Percentiles rank a stretch among this genome's conserved stretches.
Conservation (phyloP, 1,140 invertebrate genomes). For the Zaprionus ornatus region DNA sequence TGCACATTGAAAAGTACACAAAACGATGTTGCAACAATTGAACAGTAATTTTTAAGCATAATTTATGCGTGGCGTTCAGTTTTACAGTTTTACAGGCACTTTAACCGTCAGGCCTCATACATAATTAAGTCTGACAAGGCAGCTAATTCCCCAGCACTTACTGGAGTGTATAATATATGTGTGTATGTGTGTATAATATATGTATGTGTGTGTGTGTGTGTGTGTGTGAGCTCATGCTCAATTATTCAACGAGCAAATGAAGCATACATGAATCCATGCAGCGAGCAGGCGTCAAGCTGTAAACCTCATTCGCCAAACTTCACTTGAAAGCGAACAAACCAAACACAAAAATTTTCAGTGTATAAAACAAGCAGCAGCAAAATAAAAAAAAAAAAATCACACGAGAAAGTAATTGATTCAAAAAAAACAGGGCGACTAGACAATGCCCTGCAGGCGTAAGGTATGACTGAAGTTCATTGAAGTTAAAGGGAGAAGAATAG, state of each 20-base stretch:
- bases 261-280: conserved; percentile 45
- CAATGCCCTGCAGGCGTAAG: neutral
- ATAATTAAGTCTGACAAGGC: conserved; percentile 65
- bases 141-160: conserved; percentile 49
- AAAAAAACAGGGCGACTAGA: neutral
- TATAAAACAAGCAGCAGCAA: neutral
- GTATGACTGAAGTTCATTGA: too few species aligned
- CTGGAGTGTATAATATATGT: neutral
- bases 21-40: conserved; percentile 46
- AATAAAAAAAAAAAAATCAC: neutral
- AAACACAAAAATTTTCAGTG: conserved; percentile 41
- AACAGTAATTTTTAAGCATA: conserved; percentile 52
- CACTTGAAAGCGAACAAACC: conserved; percentile 27
- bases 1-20: conserved; percentile 66
- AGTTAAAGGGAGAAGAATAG: too few species aligned
- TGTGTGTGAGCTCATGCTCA: conserved; percentile 38
- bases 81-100: conserved; percentile 67
- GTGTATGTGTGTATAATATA: neutral
- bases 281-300: conserved; percentile 58
- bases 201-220: neutral
- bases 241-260: conserved; percentile 68
- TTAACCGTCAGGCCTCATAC: conserved; percentile 38
- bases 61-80: conserved; percentile 62
- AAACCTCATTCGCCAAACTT: conserved; percentile 63
- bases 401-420: conserved; percentile 1